phyloP scores from a whole-genome alignment of 2,797 vertebrate species.

The Rhinichthys osculus region DNA sequence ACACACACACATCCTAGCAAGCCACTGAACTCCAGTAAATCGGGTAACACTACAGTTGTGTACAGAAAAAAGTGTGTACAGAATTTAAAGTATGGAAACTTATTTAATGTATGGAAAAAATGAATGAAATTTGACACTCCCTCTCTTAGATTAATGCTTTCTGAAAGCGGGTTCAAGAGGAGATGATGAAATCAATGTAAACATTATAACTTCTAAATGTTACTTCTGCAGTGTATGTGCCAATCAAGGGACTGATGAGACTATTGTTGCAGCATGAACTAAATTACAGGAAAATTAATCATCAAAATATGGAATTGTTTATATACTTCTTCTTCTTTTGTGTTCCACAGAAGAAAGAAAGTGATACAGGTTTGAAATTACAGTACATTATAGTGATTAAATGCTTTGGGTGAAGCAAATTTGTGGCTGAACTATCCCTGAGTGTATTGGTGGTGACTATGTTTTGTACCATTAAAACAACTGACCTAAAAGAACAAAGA shows the following conservation, averaged over 20 bases:
- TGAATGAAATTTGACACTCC: neutral
- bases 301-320: neutral
- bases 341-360: neutral
- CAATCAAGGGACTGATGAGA: no score
- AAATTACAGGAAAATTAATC: neutral
- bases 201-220: no score
- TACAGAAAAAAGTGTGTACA: neutral
- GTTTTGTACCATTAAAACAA: neutral
- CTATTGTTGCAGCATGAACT: no score
- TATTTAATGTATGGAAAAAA: no score
- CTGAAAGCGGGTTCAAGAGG: conserved; percentile 23
- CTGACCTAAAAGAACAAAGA: neutral
- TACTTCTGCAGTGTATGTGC: no score
- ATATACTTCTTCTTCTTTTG: neutral
- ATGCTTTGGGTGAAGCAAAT: neutral
- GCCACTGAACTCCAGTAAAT: conserved; percentile 39
- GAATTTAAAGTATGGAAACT: conserved; percentile 17
- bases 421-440: neutral
- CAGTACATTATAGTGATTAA: neutral
- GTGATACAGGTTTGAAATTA: neutral
- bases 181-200: neutral
- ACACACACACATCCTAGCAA: conserved; percentile 13
- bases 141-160: conserved; percentile 31
- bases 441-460: neutral
- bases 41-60: conserved; percentile 27